These are phyloP conservation scores for Drosophila mimetica DNA, from an alignment of 2,888 invertebrate species.

Conservation along the genomic window DNA sequence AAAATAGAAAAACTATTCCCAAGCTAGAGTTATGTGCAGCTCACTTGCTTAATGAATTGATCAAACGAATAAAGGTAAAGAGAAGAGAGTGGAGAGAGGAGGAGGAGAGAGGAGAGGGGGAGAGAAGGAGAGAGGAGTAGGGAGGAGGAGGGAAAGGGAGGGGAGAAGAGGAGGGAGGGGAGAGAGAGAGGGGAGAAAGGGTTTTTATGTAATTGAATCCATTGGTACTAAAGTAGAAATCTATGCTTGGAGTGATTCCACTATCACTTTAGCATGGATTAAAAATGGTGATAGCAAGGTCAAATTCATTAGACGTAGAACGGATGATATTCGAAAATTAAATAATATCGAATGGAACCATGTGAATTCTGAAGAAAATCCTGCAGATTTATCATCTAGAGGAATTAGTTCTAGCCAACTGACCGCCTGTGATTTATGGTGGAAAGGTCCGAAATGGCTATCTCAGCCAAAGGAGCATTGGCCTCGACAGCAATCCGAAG, in stretches of 20 bases:
- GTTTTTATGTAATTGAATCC: neutral
- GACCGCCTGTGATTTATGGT: conserved; percentile 8
- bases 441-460: conserved; percentile 19
- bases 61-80: conserved; percentile 9
- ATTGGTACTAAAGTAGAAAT: neutral
- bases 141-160: no score
- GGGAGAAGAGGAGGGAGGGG: no score
- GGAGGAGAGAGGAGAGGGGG: no score
- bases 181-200: no score
- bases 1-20: conserved; percentile 7
- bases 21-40: conserved; percentile 9
- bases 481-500: neutral
- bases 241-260: conserved; percentile 11
- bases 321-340: conserved; percentile 7
- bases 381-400: conserved; percentile 7
- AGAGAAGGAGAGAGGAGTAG: no score
- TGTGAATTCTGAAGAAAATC: conserved; percentile 8
- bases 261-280: conserved; percentile 8
- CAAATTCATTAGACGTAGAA: conserved; percentile 6
- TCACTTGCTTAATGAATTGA: conserved; percentile 1
- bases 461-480: neutral
- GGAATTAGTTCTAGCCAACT: neutral
- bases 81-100: no score
- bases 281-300: conserved; percentile 2
- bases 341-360: neutral